Evolutionary conservation across 2,797 vertebrate genomes (phyloP).

Genomic region (Delichon dasypus): DNA sequence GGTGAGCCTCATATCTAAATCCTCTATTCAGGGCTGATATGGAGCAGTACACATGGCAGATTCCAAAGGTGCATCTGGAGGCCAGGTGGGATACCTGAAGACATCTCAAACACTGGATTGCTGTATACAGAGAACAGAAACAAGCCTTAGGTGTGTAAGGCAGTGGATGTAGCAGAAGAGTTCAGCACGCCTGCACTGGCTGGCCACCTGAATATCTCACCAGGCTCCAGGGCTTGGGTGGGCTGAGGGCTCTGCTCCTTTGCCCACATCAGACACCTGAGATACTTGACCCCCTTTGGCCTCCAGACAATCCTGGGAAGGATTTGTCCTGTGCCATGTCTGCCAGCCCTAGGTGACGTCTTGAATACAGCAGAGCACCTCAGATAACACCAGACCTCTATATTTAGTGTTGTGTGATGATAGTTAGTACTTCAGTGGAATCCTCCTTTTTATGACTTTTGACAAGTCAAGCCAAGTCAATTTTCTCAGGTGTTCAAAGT

Average conservation of each 20-base stretch:
- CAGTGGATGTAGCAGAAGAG: not conserved
- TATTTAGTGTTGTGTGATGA: not conserved
- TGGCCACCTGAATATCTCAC: rapidly evolving
- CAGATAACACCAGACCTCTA: not conserved
- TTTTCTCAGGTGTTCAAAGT: not conserved
- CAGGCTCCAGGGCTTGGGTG: not conserved
- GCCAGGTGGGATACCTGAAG: not conserved
- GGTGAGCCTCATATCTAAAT: not conserved
- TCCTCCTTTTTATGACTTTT: not conserved
- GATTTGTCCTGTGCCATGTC: not conserved
- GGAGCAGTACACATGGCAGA: not conserved
- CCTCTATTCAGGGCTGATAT: not conserved
- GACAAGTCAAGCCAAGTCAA: not conserved
- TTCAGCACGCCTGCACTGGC: rapidly evolving
- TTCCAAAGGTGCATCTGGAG: not conserved
- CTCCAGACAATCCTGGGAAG: not conserved
- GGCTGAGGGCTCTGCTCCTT: not conserved
- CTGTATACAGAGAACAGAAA: not conserved
- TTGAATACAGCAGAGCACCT: not conserved
- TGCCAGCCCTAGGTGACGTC: not conserved
- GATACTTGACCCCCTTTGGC: not conserved
- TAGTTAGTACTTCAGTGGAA: not conserved
- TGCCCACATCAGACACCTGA: not conserved
- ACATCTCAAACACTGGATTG: not conserved
- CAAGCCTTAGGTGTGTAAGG: not conserved